A percentile compares a stretch with the other conserved stretches of the same genome.
phyloP scores from a whole-genome alignment of 2,797 vertebrate species.

The Danio tinwini region DNA sequence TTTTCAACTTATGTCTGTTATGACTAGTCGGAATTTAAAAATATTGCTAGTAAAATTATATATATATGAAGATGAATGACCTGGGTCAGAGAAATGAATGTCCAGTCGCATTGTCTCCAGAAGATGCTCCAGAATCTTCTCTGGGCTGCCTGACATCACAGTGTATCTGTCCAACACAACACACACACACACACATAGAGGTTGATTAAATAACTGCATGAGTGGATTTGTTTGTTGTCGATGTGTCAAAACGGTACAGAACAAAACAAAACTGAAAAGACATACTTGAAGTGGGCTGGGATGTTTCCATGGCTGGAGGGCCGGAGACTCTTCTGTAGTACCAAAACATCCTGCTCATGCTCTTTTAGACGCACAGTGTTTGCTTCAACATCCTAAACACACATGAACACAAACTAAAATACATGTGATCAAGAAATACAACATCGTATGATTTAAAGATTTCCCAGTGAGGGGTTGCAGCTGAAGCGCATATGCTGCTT shows the following conservation, averaged over 20 bases:
- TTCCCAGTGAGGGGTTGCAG: neutral
- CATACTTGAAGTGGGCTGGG: slow-evolving; percentile 86
- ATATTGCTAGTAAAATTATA: no score
- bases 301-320: slow-evolving; percentile 88
- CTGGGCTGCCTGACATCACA: slow-evolving; percentile 97
- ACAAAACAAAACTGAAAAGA: neutral
- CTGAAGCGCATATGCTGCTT: no score
- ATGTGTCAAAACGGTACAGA: neutral
- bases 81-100: slow-evolving; percentile 87
- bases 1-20: no score
- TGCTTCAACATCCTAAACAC: slow-evolving; percentile 93
- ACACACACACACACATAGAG: neutral
- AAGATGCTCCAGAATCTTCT: slow-evolving; percentile 98
- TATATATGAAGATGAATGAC: slow-evolving; percentile 60
- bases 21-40: no score
- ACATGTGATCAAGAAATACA: neutral
- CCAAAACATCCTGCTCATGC: slow-evolving; percentile 95
- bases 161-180: slow-evolving; percentile 83
- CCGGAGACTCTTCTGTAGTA: slow-evolving; percentile 95
- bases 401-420: neutral
- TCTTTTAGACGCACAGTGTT: slow-evolving; percentile 99
- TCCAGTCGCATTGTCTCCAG: slow-evolving; percentile 96
- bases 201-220: neutral
- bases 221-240: neutral
- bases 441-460: neutral